Evolutionary conservation across 1,140 invertebrate species (phyloP).

Genomic region (Nephotettix cincticeps): DNA sequence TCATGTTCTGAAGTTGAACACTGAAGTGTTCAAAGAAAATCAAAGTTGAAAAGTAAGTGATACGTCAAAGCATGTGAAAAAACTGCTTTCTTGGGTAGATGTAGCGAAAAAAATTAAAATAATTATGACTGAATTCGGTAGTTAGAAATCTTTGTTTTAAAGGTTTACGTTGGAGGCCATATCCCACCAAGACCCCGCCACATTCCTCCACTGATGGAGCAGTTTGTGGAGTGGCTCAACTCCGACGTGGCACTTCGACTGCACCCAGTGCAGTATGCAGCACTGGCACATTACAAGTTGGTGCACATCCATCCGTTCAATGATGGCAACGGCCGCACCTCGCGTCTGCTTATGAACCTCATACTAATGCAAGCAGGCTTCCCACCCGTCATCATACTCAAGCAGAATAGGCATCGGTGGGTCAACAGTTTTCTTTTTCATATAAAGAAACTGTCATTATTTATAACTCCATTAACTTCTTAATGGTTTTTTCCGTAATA

Average conservation of each 20-base stretch:
- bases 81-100: too few relatives aligned
- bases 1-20: too few relatives aligned
- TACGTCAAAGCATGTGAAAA: too few relatives aligned
- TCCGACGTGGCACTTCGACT: conserved; percentile 78
- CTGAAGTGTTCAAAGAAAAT: too few relatives aligned
- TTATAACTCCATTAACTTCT: too few relatives aligned
- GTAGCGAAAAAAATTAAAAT: too few relatives aligned
- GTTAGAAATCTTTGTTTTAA: too few relatives aligned
- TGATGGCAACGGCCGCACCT: conserved; percentile 94
- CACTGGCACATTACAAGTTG: conserved; percentile 93
- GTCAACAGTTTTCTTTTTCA: too few relatives aligned
- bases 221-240: conserved; percentile 86
- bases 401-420: conserved; percentile 72
- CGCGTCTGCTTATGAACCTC: conserved; percentile 93
- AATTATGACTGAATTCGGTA: too few relatives aligned
- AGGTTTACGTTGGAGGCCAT: conserved; percentile 86
- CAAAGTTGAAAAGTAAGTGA: too few relatives aligned
- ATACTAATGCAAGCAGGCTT: conserved; percentile 98
- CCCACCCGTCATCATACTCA: conserved; percentile 92
- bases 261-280: conserved; percentile 90
- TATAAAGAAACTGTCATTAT: too few relatives aligned
- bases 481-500: too few relatives aligned
- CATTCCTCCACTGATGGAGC: conserved; percentile 78
- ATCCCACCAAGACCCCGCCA: conserved; percentile 82
- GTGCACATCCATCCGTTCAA: conserved; percentile 93